Percentiles rank a stretch among this genome's conserved stretches.
These are phyloP conservation scores for Scaptomyza pallida DNA, from an alignment of 1,140 invertebrate genomes.

Conservation along the genomic window DNA sequence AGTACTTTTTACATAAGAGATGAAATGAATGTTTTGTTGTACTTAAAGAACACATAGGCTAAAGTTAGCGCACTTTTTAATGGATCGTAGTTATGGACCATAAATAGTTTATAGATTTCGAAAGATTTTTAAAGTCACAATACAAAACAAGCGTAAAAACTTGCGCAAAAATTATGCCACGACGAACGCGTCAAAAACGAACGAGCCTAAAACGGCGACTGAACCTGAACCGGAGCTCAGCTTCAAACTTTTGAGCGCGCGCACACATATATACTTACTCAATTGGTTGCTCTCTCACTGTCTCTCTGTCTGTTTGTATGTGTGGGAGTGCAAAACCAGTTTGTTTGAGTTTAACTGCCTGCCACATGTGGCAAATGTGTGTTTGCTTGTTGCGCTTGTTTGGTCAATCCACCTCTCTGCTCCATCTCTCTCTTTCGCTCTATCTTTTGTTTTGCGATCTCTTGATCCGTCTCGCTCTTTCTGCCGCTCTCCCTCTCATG, in stretches of 20 bases:
- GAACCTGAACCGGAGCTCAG: slow-evolving; percentile 45
- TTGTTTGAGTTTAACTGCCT: slow-evolving; percentile 60
- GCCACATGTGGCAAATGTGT: slow-evolving; percentile 40
- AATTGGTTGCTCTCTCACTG: slow-evolving; percentile 7
- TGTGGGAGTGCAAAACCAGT: slow-evolving; percentile 71
- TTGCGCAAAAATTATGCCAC: slow-evolving; percentile 16
- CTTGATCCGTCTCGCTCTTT: background rate
- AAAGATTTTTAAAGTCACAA: slow-evolving; percentile 14
- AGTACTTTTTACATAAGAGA: background rate
- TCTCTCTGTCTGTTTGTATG: slow-evolving; percentile 10
- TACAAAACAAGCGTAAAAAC: slow-evolving; percentile 7
- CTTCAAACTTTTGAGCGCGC: slow-evolving; percentile 33
- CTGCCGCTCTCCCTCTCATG: slow-evolving; percentile 28
- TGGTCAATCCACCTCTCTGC: slow-evolving; percentile 16
- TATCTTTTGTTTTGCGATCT: slow-evolving; percentile 5
- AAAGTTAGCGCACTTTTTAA: background rate
- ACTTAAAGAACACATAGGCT: background rate
- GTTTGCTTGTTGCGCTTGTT: slow-evolving; percentile 44
- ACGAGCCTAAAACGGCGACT: slow-evolving; percentile 56
- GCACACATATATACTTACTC: background rate
- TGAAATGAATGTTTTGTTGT: background rate
- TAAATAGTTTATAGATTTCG: slow-evolving; percentile 16
- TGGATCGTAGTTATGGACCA: slow-evolving; percentile 1
- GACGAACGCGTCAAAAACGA: slow-evolving; percentile 45
- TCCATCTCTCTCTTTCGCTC: slow-evolving; percentile 2